phyloP scores from a whole-genome alignment of 2,113 vertebrate genomes.

The Ifrita kowaldi region DNA sequence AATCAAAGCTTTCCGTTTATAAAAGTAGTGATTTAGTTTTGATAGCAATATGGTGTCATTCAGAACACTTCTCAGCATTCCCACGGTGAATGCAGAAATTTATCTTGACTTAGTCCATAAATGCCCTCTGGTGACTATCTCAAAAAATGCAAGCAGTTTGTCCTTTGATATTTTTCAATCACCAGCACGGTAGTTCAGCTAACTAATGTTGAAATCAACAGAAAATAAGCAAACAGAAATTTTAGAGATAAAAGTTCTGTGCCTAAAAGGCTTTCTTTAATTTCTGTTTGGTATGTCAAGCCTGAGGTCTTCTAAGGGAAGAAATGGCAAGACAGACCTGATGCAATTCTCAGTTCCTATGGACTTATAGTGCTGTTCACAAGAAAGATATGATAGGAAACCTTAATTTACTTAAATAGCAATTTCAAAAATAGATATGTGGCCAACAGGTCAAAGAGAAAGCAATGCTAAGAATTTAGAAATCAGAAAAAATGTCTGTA shows the following conservation, averaged over 20 bases:
- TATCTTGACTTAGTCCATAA: constrained; percentile 74
- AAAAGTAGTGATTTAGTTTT: constrained; percentile 30
- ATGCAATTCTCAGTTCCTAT: background rate
- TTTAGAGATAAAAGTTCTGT: background rate
- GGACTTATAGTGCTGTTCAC: background rate
- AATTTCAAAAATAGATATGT: background rate
- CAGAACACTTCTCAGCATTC: constrained; percentile 42
- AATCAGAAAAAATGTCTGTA: background rate
- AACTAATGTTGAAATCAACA: background rate
- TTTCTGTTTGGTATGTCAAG: background rate
- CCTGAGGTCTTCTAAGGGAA: background rate
- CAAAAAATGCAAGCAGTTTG: constrained; percentile 70
- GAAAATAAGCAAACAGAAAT: background rate
- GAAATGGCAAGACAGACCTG: background rate
- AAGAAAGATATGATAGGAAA: background rate
- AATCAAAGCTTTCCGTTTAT: background rate
- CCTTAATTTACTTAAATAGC: background rate
- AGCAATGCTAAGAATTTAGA: background rate
- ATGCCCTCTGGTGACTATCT: constrained; percentile 81
- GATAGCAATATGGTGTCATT: constrained; percentile 5
- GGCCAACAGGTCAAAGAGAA: background rate
- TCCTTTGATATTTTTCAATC: background rate
- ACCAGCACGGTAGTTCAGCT: background rate
- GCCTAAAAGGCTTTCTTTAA: background rate
- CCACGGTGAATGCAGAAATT: constrained; percentile 44